Evolutionary conservation across 2,113 vertebrate genomes (phyloP).

Genomic region (Benitochromis conjunctus): DNA sequence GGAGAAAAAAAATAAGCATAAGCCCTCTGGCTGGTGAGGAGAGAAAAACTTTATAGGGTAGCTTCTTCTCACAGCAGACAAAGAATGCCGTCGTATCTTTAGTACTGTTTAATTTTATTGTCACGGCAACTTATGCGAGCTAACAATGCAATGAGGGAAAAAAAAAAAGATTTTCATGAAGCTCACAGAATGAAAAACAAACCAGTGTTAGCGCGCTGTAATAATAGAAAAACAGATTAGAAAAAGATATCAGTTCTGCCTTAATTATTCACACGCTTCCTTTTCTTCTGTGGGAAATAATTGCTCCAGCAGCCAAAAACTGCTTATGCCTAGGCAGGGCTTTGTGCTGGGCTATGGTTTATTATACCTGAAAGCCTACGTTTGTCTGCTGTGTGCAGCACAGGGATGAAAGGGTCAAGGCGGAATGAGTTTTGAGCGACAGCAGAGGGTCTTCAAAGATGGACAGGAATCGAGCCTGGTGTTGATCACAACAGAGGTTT

Average conservation of each 20-base stretch:
- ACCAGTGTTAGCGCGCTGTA: background rate
- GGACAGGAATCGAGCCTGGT: slow-evolving; percentile 8
- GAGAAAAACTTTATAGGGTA: slow-evolving; percentile 38
- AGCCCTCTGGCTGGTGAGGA: slow-evolving; percentile 13
- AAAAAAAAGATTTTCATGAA: background rate
- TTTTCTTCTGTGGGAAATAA: background rate
- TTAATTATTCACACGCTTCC: background rate
- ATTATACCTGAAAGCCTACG: background rate
- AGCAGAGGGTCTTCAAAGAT: slow-evolving; percentile 11
- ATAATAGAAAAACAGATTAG: background rate
- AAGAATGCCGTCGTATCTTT: slow-evolving; percentile 24
- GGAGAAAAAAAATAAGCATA: slow-evolving; percentile 31
- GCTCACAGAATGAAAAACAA: slow-evolving; percentile 3
- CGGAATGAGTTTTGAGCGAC: slow-evolving; percentile 17
- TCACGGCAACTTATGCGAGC: slow-evolving; percentile 8
- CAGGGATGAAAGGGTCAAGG: slow-evolving; percentile 2
- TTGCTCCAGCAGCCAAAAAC: background rate
- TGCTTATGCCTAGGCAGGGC: background rate
- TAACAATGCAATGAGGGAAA: background rate
- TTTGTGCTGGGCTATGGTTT: background rate
- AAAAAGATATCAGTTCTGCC: background rate
- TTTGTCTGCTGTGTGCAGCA: background rate
- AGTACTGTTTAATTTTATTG: slow-evolving; percentile 40
- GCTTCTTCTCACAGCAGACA: slow-evolving; percentile 44
- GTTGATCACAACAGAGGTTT: slow-evolving; percentile 8